A percentile compares a stretch with the other conserved stretches of the same genome.
phyloP scores from a whole-genome alignment of 2,888 invertebrate genomes.

The Callyntrura sp. region DNA sequence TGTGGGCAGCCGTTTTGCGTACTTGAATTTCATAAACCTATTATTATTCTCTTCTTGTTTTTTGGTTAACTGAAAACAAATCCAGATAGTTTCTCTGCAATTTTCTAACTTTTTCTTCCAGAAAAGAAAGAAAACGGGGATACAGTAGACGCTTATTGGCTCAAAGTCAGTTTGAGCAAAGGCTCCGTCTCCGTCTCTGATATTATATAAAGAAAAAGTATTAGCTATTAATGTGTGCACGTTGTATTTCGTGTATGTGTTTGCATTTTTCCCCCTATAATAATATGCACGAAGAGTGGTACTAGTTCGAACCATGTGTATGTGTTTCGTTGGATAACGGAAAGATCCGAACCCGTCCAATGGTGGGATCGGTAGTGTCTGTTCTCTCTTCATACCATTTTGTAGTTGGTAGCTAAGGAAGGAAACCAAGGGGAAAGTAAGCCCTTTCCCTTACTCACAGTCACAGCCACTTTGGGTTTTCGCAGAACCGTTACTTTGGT shows the following conservation, averaged over 20 bases:
- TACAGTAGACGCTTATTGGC: neutral
- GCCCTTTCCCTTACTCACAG: slow-evolving; percentile 18
- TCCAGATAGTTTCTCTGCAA: neutral
- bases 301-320: too few relatives aligned
- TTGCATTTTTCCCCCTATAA: too few relatives aligned
- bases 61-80: neutral
- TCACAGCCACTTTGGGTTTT: slow-evolving; percentile 3
- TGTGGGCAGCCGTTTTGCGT: too few relatives aligned
- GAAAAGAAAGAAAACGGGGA: neutral
- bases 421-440: slow-evolving; percentile 16
- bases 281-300: too few relatives aligned
- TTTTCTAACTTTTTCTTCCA: neutral
- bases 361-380: slow-evolving; percentile 31
- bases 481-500: slow-evolving; percentile 16
- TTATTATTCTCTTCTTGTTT: neutral
- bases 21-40: slow-evolving; percentile 32
- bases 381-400: slow-evolving; percentile 10
- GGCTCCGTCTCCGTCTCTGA: too few relatives aligned
- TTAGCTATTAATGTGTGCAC: too few relatives aligned
- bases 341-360: slow-evolving; percentile 31
- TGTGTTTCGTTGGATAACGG: slow-evolving; percentile 28
- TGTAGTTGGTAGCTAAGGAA: slow-evolving; percentile 1
- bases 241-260: too few relatives aligned
- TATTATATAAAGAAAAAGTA: too few relatives aligned
- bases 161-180: neutral